A percentile compares a stretch with the other conserved stretches of the same genome.
Conservation (phyloP, 1,140 invertebrate species). For the Ostrea edulis region DNA sequence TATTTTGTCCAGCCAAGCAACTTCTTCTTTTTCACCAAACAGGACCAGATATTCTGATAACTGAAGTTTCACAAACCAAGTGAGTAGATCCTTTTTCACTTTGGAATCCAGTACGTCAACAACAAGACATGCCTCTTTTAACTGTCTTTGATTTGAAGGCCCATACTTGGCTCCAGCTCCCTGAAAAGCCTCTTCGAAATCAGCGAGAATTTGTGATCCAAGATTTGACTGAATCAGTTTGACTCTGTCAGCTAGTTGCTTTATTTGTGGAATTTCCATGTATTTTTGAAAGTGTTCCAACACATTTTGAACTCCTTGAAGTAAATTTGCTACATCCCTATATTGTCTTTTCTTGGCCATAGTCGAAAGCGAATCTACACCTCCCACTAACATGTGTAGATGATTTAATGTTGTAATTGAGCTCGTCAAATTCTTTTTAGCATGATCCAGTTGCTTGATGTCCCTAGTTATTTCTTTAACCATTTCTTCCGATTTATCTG, state of each 20-base stretch:
- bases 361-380: constrained; percentile 87
- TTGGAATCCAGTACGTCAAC: constrained; percentile 94
- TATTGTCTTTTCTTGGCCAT: constrained; percentile 87
- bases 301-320: constrained; percentile 98
- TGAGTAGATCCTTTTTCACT: constrained; percentile 92
- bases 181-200: constrained; percentile 95
- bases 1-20: constrained; percentile 97
- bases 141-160: constrained; percentile 83
- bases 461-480: constrained; percentile 99
- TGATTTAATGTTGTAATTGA: constrained; percentile 99
- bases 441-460: constrained; percentile 98
- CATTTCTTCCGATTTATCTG: constrained; percentile 97
- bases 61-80: constrained; percentile 95
- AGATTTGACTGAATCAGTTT: constrained; percentile 91
- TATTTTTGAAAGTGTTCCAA: constrained; percentile 92
- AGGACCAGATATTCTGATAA: constrained; percentile 95
- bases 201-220: constrained; percentile 94
- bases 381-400: constrained; percentile 97
- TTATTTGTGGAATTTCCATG: constrained; percentile 92
- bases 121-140: constrained; percentile 95
- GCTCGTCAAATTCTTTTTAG: constrained; percentile 97
- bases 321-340: constrained; percentile 94
- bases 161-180: constrained; percentile 87
- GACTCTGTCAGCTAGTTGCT: constrained; percentile 91
- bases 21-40: constrained; percentile 96